phyloP scores from a whole-genome alignment of 2,113 vertebrate species.

The Machaerirhynchus nigripectus region DNA sequence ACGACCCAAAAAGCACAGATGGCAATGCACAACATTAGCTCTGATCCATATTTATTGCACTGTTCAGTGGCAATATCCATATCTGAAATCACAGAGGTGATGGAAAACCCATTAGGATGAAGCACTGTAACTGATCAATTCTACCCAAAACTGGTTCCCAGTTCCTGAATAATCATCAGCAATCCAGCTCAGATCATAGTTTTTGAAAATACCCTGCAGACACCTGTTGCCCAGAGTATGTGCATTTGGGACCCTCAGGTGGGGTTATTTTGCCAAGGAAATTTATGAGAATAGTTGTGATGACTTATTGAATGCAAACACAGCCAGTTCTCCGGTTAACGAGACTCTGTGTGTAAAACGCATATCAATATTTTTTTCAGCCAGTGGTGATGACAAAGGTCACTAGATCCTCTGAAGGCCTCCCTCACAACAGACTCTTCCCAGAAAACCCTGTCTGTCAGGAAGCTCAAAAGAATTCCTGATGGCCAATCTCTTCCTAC shows the following conservation, averaged over 20 bases:
- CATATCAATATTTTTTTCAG: background rate
- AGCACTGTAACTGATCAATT: background rate
- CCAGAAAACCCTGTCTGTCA: background rate
- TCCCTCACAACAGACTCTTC: background rate
- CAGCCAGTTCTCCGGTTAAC: background rate
- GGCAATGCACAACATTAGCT: background rate
- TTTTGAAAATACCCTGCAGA: fast-evolving
- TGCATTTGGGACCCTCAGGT: background rate
- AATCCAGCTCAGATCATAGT: background rate
- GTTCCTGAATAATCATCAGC: background rate
- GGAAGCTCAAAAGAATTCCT: background rate
- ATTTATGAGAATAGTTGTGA: background rate
- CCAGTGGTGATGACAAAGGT: background rate
- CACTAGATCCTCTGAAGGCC: background rate
- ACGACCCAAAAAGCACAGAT: background rate
- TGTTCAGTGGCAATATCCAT: background rate
- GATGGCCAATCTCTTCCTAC: background rate
- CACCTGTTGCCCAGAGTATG: background rate
- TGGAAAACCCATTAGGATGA: background rate
- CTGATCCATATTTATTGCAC: background rate
- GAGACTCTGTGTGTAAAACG: background rate
- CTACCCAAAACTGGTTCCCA: background rate
- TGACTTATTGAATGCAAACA: background rate
- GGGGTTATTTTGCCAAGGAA: background rate
- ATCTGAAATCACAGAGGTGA: background rate